A percentile compares a stretch with the other conserved stretches of the same genome.
Evolutionary conservation across 2,888 invertebrate genomes (phyloP).

Genomic region (Chaetogeoica ovagalla): DNA sequence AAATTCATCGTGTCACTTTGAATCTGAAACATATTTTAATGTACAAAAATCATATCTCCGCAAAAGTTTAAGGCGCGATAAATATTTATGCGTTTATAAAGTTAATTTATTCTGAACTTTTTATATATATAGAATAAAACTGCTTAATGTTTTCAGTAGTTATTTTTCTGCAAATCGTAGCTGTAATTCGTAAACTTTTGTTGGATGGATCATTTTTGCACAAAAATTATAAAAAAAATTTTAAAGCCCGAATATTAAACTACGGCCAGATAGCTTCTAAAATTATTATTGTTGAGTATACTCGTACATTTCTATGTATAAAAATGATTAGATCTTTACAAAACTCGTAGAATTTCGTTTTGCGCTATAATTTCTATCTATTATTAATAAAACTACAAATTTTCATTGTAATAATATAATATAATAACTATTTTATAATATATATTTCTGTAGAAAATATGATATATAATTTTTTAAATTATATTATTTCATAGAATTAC

Average conservation of each 20-base stretch:
- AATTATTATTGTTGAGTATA: constrained; percentile 1
- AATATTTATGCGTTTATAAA: neutral
- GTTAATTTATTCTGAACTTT: constrained; percentile 6
- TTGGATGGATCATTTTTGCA: constrained; percentile 16
- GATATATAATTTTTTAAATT: too few relatives aligned
- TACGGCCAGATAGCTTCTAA: constrained; percentile 2
- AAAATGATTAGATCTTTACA: neutral
- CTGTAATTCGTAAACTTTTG: constrained; percentile 19
- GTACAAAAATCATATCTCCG: neutral
- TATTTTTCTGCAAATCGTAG: neutral
- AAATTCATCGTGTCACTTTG: neutral
- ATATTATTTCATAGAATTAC: too few relatives aligned
- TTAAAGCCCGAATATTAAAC: constrained; percentile 9
- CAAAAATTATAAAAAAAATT: constrained; percentile 10
- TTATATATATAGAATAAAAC: neutral
- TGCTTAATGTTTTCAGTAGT: neutral
- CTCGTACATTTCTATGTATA: neutral
- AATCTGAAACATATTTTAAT: neutral
- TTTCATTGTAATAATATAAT: too few relatives aligned
- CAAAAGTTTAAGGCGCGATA: neutral
- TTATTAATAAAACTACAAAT: too few relatives aligned
- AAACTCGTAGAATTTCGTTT: neutral
- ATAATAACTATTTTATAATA: too few relatives aligned
- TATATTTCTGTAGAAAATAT: too few relatives aligned
- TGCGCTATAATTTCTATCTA: too few relatives aligned